These are phyloP conservation scores for Polydrusus cervinus DNA, from an alignment of 2,888 invertebrate genomes.

Conservation along the genomic window DNA sequence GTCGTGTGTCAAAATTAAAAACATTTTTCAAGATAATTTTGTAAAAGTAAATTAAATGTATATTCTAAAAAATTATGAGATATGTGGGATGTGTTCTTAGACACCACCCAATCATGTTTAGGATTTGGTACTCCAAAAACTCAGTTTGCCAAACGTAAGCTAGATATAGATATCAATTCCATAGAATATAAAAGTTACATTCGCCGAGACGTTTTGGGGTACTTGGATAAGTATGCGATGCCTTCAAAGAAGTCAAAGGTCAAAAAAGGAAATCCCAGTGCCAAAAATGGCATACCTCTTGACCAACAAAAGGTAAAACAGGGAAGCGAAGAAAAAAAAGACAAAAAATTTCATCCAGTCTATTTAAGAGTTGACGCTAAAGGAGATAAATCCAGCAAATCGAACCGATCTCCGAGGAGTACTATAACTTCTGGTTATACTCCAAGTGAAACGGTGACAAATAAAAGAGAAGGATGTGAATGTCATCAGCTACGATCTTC, in stretches of 20 bases:
- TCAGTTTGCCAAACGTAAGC: constrained; percentile 46
- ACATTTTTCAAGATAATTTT: background rate
- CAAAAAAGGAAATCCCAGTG: constrained; percentile 45
- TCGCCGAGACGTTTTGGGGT: constrained; percentile 57
- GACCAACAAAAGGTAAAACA: background rate
- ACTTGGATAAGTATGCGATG: constrained; percentile 57
- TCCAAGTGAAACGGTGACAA: background rate
- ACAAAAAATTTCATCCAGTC: constrained; percentile 46
- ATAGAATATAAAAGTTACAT: constrained; percentile 59
- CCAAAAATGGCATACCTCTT: constrained; percentile 10
- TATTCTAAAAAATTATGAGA: constrained; percentile 24
- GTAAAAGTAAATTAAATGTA: background rate
- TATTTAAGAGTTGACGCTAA: constrained; percentile 52
- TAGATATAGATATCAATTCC: constrained; percentile 56
- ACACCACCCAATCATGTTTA: constrained; percentile 54
- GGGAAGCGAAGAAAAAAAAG: constrained; percentile 21
- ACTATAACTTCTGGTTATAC: background rate
- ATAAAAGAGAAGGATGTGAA: constrained; percentile 27
- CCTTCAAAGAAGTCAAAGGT: constrained; percentile 46
- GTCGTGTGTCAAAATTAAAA: constrained; percentile 5
- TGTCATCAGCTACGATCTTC: background rate
- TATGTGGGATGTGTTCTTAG: constrained; percentile 59
- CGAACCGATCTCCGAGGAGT: background rate
- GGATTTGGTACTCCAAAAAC: constrained; percentile 38
- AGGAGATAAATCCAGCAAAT: constrained; percentile 22